These are phyloP conservation scores for Phaetusa simplex DNA, from an alignment of 2,113 vertebrate species.

Conservation along the genomic window DNA sequence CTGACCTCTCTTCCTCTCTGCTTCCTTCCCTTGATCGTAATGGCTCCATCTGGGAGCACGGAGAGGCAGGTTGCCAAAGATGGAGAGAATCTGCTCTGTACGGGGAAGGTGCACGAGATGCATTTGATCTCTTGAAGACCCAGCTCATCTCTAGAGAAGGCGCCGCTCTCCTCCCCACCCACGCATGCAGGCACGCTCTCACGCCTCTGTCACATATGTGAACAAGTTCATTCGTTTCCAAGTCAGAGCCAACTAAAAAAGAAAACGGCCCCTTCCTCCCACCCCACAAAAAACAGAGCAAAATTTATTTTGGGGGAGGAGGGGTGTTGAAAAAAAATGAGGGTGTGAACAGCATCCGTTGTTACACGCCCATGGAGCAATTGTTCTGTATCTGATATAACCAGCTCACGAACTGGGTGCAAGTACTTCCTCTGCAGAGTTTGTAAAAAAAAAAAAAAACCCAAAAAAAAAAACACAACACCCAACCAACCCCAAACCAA, in stretches of 20 bases:
- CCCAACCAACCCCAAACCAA: slow-evolving; percentile 17
- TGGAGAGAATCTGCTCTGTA: neutral
- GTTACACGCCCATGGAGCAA: slow-evolving; percentile 44
- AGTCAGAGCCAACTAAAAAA: slow-evolving; percentile 36
- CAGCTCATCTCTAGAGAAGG: slow-evolving; percentile 50
- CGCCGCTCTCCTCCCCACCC: slow-evolving; percentile 8
- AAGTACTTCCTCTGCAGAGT: slow-evolving; percentile 53
- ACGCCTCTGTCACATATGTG: slow-evolving; percentile 39
- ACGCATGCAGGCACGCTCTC: slow-evolving; percentile 8
- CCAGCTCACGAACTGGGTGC: slow-evolving; percentile 4
- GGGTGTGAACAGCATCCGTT: slow-evolving; percentile 69
- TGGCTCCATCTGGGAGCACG: neutral
- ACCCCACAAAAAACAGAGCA: slow-evolving; percentile 12
- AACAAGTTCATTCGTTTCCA: slow-evolving; percentile 47
- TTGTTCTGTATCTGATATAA: slow-evolving; percentile 44
- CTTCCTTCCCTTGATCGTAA: neutral
- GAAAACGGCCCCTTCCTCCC: slow-evolving; percentile 41
- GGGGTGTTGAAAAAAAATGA: slow-evolving; percentile 33
- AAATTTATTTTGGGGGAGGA: slow-evolving; percentile 42
- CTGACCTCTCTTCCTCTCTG: neutral
- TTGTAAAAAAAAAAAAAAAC: neutral
- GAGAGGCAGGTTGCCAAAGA: neutral
- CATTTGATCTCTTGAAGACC: neutral
- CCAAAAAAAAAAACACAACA: neutral
- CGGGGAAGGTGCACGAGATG: neutral